These are phyloP conservation scores for Axis porcinus DNA, from an alignment of 2,113 vertebrate species.

Conservation along the genomic window DNA sequence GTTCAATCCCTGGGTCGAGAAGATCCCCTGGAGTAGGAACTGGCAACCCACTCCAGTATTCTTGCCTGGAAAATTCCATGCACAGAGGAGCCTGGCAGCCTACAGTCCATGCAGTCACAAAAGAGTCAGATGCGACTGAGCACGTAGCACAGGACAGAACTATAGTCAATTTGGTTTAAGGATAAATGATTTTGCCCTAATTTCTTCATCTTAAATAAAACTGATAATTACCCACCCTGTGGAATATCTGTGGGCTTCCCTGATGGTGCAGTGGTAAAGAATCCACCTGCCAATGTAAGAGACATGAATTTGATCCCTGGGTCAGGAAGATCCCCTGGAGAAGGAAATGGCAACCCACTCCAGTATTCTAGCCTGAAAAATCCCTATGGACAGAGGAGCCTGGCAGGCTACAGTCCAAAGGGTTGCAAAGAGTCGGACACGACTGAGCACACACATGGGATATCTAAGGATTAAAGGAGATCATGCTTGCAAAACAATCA, in stretches of 20 bases:
- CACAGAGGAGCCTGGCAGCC: neutral
- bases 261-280: neutral
- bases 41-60: neutral
- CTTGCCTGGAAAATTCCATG: neutral
- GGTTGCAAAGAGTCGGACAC: neutral
- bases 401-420: neutral
- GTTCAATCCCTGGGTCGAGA: neutral
- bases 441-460: neutral
- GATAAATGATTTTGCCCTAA: neutral
- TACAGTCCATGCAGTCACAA: neutral
- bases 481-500: neutral
- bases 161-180: neutral
- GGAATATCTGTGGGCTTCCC: neutral
- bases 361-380: neutral
- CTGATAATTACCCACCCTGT: neutral
- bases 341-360: neutral
- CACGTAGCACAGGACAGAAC: neutral
- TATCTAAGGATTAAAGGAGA: neutral
- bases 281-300: neutral
- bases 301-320: neutral
- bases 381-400: neutral
- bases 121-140: neutral
- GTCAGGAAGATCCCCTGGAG: neutral
- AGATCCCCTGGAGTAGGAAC: neutral
- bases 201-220: slow-evolving; percentile 1